Conservation (phyloP, 2,888 invertebrate species). For the Diloba caeruleocephala region DNA sequence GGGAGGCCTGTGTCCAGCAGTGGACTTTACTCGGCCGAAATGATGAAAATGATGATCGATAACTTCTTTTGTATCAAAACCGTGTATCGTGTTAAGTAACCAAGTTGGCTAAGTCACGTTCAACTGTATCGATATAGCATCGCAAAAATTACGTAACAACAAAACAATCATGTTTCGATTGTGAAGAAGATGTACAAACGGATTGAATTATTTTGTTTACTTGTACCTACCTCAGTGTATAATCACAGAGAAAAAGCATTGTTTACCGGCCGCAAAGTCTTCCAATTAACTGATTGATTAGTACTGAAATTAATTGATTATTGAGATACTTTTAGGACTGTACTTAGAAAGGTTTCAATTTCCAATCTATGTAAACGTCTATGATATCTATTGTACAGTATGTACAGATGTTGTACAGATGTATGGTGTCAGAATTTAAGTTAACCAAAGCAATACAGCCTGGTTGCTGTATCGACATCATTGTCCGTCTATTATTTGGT, state of each 20-base stretch:
- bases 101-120: conserved; percentile 82
- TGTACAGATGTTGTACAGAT: too few species aligned
- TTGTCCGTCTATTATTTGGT: not conserved
- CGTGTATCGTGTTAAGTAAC: conserved; percentile 76
- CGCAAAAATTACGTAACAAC: conserved; percentile 74
- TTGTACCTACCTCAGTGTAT: conserved; percentile 8
- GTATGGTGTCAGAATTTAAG: too few species aligned
- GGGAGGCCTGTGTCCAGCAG: too few species aligned
- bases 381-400: too few species aligned
- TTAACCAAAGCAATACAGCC: not conserved
- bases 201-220: conserved; percentile 14
- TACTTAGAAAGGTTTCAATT: too few species aligned
- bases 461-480: not conserved
- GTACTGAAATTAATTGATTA: too few species aligned
- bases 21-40: too few species aligned
- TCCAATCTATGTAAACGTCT: too few species aligned
- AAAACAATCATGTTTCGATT: conserved; percentile 61
- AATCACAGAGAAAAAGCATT: not conserved
- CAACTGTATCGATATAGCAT: conserved; percentile 74
- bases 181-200: conserved; percentile 37
- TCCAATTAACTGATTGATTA: too few species aligned
- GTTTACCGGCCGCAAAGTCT: not conserved
- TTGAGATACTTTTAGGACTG: too few species aligned
- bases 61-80: conserved; percentile 76
- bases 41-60: too few species aligned